Base-by-base conservation (phyloP, 2,113 vertebrate genomes). In the Formicarius rufipectus region DNA sequence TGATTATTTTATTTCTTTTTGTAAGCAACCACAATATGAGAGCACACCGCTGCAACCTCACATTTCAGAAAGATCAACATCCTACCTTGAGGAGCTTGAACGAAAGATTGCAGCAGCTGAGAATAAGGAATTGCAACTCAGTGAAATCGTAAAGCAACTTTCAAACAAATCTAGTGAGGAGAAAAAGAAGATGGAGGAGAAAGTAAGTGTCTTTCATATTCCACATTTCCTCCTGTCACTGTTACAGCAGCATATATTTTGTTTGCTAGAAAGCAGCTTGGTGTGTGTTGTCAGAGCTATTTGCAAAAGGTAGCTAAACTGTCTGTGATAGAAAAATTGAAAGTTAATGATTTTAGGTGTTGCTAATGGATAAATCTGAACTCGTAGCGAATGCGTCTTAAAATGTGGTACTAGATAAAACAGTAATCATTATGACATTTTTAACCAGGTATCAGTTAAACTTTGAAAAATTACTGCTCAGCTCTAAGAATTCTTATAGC, bases 161-260 rank as follows among this genome's bases (percentile, higher is more conserved):
- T 96, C 98, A 71, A 98, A 97, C 64, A 99, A 99, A 95, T 99
- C 99, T 55, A 98, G 95, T 30, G 99, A 99, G 69, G 99, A 99
- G 87, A 98, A 98, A 79, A 99, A 98, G 95, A 99, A 99, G 96
- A 97, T 99, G 97, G 99, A 99, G 79, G 99, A 99, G 86, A 99
- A 99, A 98, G 99, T 99, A 96, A 85, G 96, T 94, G 49, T 63
- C 35, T 89, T 74, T 84, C 9, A 3, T 64, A 22, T 82, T 89
- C 58, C 40, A 59, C 2, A 33, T 80, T 84, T 84, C 23, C 19
- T 94, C 89, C 56, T 89, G 87, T 73, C n/a, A 19, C 45, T 71
- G 24, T 71, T 85, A 11, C 11, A 86, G 58, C 37, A 77, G 30
- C 28, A 8, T n/a, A 20, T 71, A 31, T 22, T 87, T 62, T 82